These are phyloP conservation scores for Nothobranchius kuhntae DNA, from an alignment of 2,113 vertebrate species.

Conservation along the genomic window DNA sequence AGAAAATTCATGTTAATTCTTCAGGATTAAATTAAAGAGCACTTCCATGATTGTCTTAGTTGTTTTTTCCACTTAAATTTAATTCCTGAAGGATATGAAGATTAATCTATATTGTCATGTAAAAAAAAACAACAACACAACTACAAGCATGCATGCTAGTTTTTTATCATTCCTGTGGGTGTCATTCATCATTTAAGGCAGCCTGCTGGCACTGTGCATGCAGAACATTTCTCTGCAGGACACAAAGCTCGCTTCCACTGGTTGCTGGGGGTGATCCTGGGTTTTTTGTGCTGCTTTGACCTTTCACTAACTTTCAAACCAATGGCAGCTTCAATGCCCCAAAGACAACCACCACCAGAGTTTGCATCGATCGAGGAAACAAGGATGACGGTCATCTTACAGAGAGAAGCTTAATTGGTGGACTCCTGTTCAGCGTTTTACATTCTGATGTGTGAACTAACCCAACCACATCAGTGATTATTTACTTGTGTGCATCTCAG, in stretches of 20 bases:
- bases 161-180: neutral
- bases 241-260: neutral
- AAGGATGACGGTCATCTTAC: slow-evolving; percentile 19
- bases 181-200: neutral
- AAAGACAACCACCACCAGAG: neutral
- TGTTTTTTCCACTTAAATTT: no score
- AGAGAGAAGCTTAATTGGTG: slow-evolving; percentile 45
- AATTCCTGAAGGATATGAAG: no score
- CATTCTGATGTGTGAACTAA: slow-evolving; percentile 25
- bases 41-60: no score
- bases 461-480: slow-evolving; percentile 42
- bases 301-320: slow-evolving; percentile 26
- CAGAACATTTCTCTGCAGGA: neutral
- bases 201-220: no score
- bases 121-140: no score
- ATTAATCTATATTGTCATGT: no score
- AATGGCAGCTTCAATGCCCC: slow-evolving; percentile 4
- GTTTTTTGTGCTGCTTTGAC: slow-evolving; percentile 13
- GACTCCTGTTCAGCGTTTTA: slow-evolving; percentile 31
- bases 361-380: slow-evolving; percentile 25
- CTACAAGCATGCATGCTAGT: no score
- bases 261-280: slow-evolving; percentile 3
- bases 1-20: no score
- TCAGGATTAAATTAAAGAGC: no score
- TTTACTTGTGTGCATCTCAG: slow-evolving; percentile 6